Evolutionary conservation across 2,113 vertebrate species (phyloP).

Genomic region (mouse (Mus musculus)): DNA sequence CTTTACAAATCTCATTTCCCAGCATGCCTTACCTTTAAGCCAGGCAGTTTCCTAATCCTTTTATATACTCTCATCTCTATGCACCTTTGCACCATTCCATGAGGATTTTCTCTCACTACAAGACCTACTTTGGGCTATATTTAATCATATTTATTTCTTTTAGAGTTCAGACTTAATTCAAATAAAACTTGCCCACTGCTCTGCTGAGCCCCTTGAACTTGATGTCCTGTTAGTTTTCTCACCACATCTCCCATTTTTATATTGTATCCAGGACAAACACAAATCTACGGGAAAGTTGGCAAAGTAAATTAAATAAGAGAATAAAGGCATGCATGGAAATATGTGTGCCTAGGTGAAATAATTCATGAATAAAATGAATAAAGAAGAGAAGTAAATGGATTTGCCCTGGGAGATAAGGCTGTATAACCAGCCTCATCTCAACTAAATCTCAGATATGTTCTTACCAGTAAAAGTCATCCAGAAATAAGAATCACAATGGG

Average conservation of each 20-base stretch:
- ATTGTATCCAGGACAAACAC: background rate
- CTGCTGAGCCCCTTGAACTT: background rate
- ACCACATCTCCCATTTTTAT: background rate
- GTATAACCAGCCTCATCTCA: background rate
- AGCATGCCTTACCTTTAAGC: background rate
- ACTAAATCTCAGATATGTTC: background rate
- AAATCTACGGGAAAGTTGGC: background rate
- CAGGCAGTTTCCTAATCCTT: background rate
- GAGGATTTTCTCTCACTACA: background rate
- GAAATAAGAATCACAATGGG: background rate
- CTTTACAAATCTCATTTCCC: background rate
- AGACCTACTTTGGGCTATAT: background rate
- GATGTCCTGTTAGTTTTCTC: background rate
- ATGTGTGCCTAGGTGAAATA: background rate
- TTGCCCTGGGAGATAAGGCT: background rate
- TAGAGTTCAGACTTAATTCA: background rate
- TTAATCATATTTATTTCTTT: background rate
- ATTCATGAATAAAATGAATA: background rate
- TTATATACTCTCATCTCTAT: background rate
- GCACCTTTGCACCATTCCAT: background rate
- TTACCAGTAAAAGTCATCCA: background rate
- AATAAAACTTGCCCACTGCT: background rate
- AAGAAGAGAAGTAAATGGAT: background rate
- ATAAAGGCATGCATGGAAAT: background rate
- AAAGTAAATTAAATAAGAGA: background rate